Evolutionary conservation across 1,140 invertebrate genomes (phyloP), one percentile per base, ranked within the genome.

Genomic region (Drosophila neocordata): DNA sequence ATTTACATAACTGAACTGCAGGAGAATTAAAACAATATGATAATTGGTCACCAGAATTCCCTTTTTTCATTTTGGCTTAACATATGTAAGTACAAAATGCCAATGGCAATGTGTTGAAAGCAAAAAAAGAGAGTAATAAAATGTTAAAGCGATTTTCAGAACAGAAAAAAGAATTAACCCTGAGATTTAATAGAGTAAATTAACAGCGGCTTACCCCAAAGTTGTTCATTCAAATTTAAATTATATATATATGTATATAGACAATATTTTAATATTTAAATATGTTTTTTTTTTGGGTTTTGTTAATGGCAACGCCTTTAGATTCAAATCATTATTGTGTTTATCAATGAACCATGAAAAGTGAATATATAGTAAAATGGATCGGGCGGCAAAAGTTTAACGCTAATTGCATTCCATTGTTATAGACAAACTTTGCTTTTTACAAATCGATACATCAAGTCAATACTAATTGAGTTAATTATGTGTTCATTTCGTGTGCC

Each of bases 331-430:
- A 20, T 48, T 48, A 2, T 48, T 48, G 41, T 48, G 41, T 48
- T 15, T 48, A 48, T 4, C 41, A 20, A 11, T 18, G 41, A 48
- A 48, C 41, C 41, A 18, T 48, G 18, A 20, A 48, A 35, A 38
- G 27, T 55, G n/a, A 60, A 65, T 48, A 53, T 57, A 22, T 9
- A 55, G 4, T 27, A 7, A 27, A 31, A 31, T 55, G 27, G 12
- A 15, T 31, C 12, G 24, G 37, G 15, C 22, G 31, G 9, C 44
- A 34, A 11, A 37, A 41, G 51, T 20, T 12, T 41, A 53, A 51
- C 38, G 41, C 56, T 72, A 57, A 81, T 82, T 82, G 58, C 62
- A 51, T 27, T 37, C 22, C 41, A 61, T 87, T 81, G 70, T 81
- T 70, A 34, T 73, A 15, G 11, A 15, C 2, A 35, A 34, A 48